Conservation (phyloP, 2,113 vertebrate genomes). For the Prinia subflava region DNA sequence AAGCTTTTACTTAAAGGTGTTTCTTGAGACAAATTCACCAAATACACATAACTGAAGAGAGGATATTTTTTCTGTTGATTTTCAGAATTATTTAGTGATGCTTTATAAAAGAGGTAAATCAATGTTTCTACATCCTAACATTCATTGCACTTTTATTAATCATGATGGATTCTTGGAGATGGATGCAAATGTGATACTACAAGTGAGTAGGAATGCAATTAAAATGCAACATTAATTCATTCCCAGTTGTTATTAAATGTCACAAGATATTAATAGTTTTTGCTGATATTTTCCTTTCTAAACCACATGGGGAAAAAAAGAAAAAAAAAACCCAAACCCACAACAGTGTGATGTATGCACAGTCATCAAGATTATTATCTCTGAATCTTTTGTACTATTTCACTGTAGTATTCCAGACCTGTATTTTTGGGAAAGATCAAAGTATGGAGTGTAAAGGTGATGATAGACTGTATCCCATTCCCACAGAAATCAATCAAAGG, state of each 20-base stretch:
- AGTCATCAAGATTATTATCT: neutral
- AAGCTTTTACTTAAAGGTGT: constrained; percentile 27
- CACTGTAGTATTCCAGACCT: neutral
- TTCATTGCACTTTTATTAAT: neutral
- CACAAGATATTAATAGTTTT: constrained; percentile 19
- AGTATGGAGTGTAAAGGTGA: neutral
- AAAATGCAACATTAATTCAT: constrained; percentile 18
- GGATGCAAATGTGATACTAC: neutral
- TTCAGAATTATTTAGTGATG: neutral
- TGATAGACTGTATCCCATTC: neutral
- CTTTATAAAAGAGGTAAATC: neutral
- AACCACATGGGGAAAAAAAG: neutral
- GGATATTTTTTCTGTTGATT: neutral
- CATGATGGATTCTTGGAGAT: neutral
- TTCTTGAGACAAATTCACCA: constrained; percentile 4
- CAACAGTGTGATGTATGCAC: neutral
- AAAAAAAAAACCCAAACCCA: fast-evolving
- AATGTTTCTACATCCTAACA: neutral
- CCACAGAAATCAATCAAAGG: constrained; percentile 51
- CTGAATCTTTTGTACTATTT: neutral
- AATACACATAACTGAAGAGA: neutral
- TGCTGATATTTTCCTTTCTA: constrained; percentile 16
- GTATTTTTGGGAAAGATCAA: constrained; percentile 12
- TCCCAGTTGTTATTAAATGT: constrained; percentile 4
- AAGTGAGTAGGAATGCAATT: neutral